Conservation (phyloP, 2,113 vertebrate genomes). For the Hipposideros armiger region DNA sequence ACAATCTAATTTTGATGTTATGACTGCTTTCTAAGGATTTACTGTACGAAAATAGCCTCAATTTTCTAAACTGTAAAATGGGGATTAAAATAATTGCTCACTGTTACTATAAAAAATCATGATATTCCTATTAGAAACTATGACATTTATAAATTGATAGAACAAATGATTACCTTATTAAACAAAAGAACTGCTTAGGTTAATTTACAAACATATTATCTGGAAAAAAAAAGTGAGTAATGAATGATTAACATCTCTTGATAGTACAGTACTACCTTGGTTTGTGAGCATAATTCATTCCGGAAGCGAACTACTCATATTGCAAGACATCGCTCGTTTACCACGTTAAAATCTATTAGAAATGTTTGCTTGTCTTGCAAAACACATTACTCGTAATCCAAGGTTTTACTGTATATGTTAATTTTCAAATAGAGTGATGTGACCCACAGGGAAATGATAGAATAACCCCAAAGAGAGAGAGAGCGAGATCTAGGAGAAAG, state of each 20-base stretch:
- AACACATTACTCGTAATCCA: no score
- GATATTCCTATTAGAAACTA: conserved; percentile 51
- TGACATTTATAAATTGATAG: conserved; percentile 20
- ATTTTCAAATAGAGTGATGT: conserved; percentile 55
- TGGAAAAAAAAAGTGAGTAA: conserved; percentile 16
- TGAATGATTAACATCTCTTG: neutral
- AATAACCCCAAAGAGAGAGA: neutral
- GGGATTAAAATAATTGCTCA: conserved; percentile 33
- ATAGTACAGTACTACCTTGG: neutral
- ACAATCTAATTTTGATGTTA: conserved; percentile 31
- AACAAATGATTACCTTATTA: neutral
- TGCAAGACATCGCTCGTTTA: no score
- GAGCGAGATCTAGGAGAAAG: neutral
- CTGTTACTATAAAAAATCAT: conserved; percentile 38
- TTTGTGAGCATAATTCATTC: no score
- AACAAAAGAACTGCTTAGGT: conserved; percentile 1
- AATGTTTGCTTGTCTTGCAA: no score
- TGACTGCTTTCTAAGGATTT: conserved; percentile 20
- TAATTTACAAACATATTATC: conserved; percentile 20
- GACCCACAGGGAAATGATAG: neutral
- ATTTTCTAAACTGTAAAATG: conserved; percentile 59
- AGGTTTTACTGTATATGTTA: neutral
- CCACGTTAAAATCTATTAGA: no score
- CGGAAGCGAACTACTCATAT: no score
- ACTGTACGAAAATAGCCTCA: conserved; percentile 30